Evolutionary conservation across 1,140 invertebrate genomes (phyloP), one percentile per base, ranked within the genome.

Genomic region (Aphelenchoides avenae): DNA sequence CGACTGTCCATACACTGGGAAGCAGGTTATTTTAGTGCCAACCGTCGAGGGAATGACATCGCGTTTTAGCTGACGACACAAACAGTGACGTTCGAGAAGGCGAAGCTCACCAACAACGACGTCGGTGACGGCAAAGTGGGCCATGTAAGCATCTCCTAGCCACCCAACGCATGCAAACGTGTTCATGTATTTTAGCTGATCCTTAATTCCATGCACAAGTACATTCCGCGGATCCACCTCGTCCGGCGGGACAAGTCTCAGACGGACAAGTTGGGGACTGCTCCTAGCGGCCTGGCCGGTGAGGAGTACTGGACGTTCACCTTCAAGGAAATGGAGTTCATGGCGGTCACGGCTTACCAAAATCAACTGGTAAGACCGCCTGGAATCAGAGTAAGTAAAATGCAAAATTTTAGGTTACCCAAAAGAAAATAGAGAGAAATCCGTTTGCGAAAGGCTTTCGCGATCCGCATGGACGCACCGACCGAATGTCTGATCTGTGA

Each of bases 141-240:
- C n/a, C n/a, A n/a, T n/a, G n/a, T n/a, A n/a, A n/a, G n/a, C n/a
- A n/a, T n/a, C n/a, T n/a, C n/a, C n/a, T n/a, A n/a, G n/a, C n/a
- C n/a, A n/a, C n/a, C n/a, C n/a, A n/a, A n/a, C n/a, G n/a, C n/a
- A n/a, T n/a, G n/a, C n/a, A n/a, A n/a, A n/a, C n/a, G n/a, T n/a
- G n/a, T n/a, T n/a, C n/a, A n/a, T n/a, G n/a, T 96, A n/a, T 63
- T 69, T 66, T 86, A 95, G 90, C 93, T 90, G 78, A 94, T 95
- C 81, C 83, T 96, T 68, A 96, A 95, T 81, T 98, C 94, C 68
- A 99, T 99, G 94, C 94, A 98, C 86, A 98, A 98, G 82, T 99
- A 98, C 83, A 93, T 97, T 83, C 94, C 94, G 55, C 85, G 94
- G 80, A 94, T 98, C 84, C 94, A 99, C 82, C 85, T 99, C 77